Conservation (phyloP, 2,888 invertebrate species). For the Trilocha varians region DNA sequence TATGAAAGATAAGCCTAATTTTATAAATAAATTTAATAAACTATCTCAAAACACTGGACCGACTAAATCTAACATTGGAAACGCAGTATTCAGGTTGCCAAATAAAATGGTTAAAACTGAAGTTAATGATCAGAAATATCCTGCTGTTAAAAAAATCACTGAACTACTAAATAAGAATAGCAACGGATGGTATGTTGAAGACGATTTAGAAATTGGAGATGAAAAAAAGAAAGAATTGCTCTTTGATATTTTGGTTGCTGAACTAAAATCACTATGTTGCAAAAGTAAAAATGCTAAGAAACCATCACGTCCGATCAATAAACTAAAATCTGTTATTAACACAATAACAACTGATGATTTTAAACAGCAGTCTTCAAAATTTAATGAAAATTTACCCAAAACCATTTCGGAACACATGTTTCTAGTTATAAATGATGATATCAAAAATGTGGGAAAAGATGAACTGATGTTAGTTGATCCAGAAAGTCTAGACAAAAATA, state of each 20-base stretch:
- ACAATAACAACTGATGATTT: slow-evolving; percentile 16
- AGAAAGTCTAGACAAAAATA: slow-evolving; percentile 50
- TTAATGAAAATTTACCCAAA: slow-evolving; percentile 2
- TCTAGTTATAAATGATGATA: slow-evolving; percentile 57
- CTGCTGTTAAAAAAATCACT: slow-evolving; percentile 43
- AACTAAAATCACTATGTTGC: slow-evolving; percentile 56
- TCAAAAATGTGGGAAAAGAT: slow-evolving; percentile 42
- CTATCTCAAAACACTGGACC: slow-evolving; percentile 17
- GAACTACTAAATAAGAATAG: slow-evolving; percentile 36
- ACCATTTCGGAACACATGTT: slow-evolving; percentile 42
- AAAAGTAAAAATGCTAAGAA: slow-evolving; percentile 32
- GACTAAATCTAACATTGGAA: slow-evolving; percentile 17
- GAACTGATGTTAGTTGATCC: slow-evolving; percentile 56
- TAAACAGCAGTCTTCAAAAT: slow-evolving; percentile 10
- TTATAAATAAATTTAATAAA: slow-evolving; percentile 15
- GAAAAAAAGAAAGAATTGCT: slow-evolving; percentile 47
- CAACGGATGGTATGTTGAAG: slow-evolving; percentile 13
- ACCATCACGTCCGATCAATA: slow-evolving; percentile 6
- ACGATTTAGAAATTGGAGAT: slow-evolving; percentile 25
- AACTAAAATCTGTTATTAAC: slow-evolving; percentile 21
- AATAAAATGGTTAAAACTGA: slow-evolving; percentile 40
- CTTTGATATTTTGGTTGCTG: slow-evolving; percentile 53
- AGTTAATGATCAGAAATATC: slow-evolving; percentile 31
- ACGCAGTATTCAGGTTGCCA: slow-evolving; percentile 42
- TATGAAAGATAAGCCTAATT: slow-evolving; percentile 11